Percentiles rank a stretch among this genome's conserved stretches.
These are phyloP conservation scores for Bradypodion ventrale DNA, from an alignment of 2,797 vertebrate species.

Conservation along the genomic window DNA sequence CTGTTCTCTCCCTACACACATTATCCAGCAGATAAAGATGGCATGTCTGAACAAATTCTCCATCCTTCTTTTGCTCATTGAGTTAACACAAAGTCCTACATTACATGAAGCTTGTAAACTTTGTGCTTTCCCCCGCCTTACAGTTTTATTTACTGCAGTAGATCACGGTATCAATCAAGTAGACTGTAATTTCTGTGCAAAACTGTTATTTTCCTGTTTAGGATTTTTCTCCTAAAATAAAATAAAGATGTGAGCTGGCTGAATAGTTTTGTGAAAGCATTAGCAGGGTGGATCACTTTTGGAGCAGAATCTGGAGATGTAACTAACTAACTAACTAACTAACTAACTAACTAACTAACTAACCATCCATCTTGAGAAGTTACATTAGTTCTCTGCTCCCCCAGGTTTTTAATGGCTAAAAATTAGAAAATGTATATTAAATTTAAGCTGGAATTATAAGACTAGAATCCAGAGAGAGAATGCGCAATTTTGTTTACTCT, in stretches of 20 bases:
- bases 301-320: background rate
- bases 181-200: no score
- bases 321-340: no score
- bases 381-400: no score
- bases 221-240: background rate
- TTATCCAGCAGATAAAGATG: slow-evolving; percentile 78
- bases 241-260: background rate
- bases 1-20: slow-evolving; percentile 61
- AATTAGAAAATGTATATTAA: no score
- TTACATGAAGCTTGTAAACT: slow-evolving; percentile 20
- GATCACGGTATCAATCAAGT: slow-evolving; percentile 1
- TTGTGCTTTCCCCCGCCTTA: background rate
- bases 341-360: no score
- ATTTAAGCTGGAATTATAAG: no score
- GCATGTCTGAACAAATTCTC: slow-evolving; percentile 63
- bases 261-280: background rate
- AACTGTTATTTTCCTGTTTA: no score
- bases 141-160: slow-evolving; percentile 18
- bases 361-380: no score
- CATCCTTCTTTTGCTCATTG: slow-evolving; percentile 47
- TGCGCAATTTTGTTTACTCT: no score
- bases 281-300: background rate
- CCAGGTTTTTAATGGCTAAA: no score
- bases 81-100: background rate
- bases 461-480: no score